Conservation (phyloP, 2,113 vertebrate species). For the Dissostichus mawsoni region DNA sequence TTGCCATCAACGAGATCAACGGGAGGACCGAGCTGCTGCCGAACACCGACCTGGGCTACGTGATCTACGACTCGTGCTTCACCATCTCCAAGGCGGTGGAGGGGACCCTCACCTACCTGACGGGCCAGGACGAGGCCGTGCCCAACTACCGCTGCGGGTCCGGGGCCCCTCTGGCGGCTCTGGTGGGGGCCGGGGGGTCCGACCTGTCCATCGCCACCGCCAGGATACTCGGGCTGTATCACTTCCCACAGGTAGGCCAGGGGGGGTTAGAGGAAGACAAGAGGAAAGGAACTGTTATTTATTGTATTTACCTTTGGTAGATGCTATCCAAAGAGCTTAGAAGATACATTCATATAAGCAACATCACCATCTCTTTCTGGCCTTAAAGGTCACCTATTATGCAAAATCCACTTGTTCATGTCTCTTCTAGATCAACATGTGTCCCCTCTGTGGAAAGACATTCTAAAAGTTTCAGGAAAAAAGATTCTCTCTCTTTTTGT, state of each 20-base stretch:
- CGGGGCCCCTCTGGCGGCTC: constrained; percentile 82
- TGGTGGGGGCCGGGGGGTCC: constrained; percentile 87
- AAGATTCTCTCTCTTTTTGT: too few species aligned
- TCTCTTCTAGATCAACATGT: too few species aligned
- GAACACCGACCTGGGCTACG: constrained; percentile 85
- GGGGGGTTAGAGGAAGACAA: not conserved
- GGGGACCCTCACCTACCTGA: constrained; percentile 86
- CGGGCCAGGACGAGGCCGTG: constrained; percentile 88
- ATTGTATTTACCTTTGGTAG: too few species aligned
- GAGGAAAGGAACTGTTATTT: too few species aligned
- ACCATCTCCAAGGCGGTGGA: constrained; percentile 89
- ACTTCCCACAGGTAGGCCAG: constrained; percentile 85
- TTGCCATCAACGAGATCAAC: constrained; percentile 89
- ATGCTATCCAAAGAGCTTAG: too few species aligned
- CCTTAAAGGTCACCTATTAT: too few species aligned
- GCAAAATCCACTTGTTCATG: too few species aligned
- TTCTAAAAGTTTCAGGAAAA: too few species aligned
- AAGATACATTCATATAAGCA: too few species aligned
- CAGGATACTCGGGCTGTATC: constrained; percentile 88
- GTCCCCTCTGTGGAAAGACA: too few species aligned
- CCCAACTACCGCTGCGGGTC: constrained; percentile 88
- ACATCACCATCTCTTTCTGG: too few species aligned
- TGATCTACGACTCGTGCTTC: constrained; percentile 90
- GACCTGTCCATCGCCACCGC: constrained; percentile 88
- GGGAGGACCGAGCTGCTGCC: constrained; percentile 80